Conservation (phyloP, 1,140 invertebrate genomes). For the Drosophila orosa region DNA sequence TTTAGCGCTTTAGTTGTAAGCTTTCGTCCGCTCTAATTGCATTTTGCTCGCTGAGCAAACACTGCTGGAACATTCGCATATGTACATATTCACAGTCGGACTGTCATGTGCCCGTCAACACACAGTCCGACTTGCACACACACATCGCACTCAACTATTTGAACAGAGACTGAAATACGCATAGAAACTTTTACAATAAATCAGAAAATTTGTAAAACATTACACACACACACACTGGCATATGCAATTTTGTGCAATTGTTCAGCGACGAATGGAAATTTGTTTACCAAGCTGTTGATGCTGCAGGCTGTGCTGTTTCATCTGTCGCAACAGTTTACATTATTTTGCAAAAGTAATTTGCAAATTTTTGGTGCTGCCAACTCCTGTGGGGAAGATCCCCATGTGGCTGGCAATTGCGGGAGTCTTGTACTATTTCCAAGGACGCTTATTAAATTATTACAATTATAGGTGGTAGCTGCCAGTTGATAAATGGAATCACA, state of each 20-base stretch:
- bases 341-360: conserved; percentile 27
- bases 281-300: conserved; percentile 68
- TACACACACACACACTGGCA: conserved; percentile 22
- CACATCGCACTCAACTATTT: conserved; percentile 49
- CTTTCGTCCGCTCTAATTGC: conserved; percentile 41
- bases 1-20: conserved; percentile 13
- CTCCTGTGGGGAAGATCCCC: not conserved
- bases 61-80: conserved; percentile 4
- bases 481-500: not conserved
- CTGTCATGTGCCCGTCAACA: conserved; percentile 41
- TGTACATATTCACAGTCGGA: conserved; percentile 20
- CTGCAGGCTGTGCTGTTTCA: conserved; percentile 34
- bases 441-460: not conserved
- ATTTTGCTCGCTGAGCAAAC: conserved; percentile 29
- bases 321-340: conserved; percentile 42
- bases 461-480: not conserved
- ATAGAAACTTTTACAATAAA: conserved; percentile 54
- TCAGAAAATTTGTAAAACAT: conserved; percentile 65
- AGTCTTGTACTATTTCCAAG: not conserved
- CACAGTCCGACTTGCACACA: conserved; percentile 9
- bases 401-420: not conserved
- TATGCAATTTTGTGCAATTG: conserved; percentile 48
- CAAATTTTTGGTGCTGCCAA: conserved; percentile 4
- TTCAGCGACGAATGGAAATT: conserved; percentile 62
- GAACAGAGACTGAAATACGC: conserved; percentile 47